These are phyloP conservation scores for Pinna nobilis DNA, from an alignment of 1,140 invertebrate species.

Conservation along the genomic window DNA sequence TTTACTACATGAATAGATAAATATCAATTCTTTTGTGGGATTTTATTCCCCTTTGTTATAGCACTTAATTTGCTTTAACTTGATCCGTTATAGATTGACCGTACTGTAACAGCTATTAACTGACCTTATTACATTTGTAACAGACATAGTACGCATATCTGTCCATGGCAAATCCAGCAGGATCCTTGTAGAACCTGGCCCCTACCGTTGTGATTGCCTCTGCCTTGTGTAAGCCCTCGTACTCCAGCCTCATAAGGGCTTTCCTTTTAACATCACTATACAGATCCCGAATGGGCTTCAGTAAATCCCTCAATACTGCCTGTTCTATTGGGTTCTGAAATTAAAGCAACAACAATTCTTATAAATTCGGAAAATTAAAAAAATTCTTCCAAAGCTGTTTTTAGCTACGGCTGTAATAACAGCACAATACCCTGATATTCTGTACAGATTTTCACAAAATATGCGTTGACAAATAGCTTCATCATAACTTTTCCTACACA, in stretches of 20 bases:
- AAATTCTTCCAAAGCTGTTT: too few species aligned
- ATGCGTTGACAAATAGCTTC: too few species aligned
- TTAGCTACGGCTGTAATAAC: too few species aligned
- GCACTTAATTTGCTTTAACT: too few species aligned
- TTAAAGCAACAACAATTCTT: slow-evolving; percentile 9
- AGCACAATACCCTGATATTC: too few species aligned
- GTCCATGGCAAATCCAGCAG: slow-evolving; percentile 94
- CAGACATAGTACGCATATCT: slow-evolving; percentile 99
- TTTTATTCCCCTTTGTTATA: too few species aligned
- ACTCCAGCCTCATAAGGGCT: slow-evolving; percentile 96
- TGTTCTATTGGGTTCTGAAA: slow-evolving; percentile 87
- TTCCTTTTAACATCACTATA: slow-evolving; percentile 94
- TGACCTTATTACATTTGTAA: slow-evolving; percentile 95
- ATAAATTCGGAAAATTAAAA: not conserved
- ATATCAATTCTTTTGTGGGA: too few species aligned
- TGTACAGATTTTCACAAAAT: too few species aligned
- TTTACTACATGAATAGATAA: too few species aligned
- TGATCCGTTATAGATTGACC: too few species aligned
- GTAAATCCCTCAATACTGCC: slow-evolving; percentile 83
- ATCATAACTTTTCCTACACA: too few species aligned
- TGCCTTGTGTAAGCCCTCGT: slow-evolving; percentile 90
- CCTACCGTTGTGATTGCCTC: slow-evolving; percentile 84
- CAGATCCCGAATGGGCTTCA: slow-evolving; percentile 87
- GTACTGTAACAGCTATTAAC: too few species aligned
- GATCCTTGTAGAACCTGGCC: slow-evolving; percentile 84